Percentiles rank a stretch among this genome's conserved stretches.
These are phyloP conservation scores for Tribolium madens DNA, from an alignment of 1,140 invertebrate genomes.

Conservation along the genomic window DNA sequence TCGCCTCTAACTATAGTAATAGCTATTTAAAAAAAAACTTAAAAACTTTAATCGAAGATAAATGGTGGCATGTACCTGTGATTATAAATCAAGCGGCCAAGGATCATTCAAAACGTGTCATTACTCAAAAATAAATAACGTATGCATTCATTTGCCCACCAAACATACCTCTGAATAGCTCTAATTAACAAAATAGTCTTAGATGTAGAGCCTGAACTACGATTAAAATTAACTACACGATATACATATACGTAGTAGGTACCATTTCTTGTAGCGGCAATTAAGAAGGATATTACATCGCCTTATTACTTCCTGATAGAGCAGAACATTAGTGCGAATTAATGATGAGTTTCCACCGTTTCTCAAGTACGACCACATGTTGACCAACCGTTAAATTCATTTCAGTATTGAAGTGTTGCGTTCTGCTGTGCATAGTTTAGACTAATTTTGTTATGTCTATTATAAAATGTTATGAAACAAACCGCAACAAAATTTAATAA, in stretches of 20 bases:
- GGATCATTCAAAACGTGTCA: neutral
- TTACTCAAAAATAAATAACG: slow-evolving; percentile 25
- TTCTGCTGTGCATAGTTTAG: neutral
- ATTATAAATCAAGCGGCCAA: slow-evolving; percentile 23
- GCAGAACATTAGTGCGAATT: slow-evolving; percentile 21
- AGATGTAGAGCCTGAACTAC: slow-evolving; percentile 8
- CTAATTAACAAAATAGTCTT: slow-evolving; percentile 15
- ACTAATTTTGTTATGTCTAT: neutral
- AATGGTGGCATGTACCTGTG: slow-evolving; percentile 14
- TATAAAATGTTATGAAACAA: neutral
- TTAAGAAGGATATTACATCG: slow-evolving; percentile 26
- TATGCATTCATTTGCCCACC: neutral
- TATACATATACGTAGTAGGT: slow-evolving; percentile 24
- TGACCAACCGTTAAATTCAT: slow-evolving; percentile 25
- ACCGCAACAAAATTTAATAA: slow-evolving; percentile 20
- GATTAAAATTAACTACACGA: slow-evolving; percentile 27
- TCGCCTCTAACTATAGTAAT: slow-evolving; percentile 2
- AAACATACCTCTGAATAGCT: slow-evolving; percentile 5
- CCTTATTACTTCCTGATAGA: slow-evolving; percentile 33
- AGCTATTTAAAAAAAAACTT: slow-evolving; percentile 8
- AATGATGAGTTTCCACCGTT: slow-evolving; percentile 4
- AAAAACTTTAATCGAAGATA: slow-evolving; percentile 4
- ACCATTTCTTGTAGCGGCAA: slow-evolving; percentile 24
- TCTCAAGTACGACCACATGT: neutral
- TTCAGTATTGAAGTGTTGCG: neutral